Evolutionary conservation across 2,797 vertebrate genomes (phyloP), one percentile per base, ranked within the genome.

Genomic region (Leuciscus waleckii): DNA sequence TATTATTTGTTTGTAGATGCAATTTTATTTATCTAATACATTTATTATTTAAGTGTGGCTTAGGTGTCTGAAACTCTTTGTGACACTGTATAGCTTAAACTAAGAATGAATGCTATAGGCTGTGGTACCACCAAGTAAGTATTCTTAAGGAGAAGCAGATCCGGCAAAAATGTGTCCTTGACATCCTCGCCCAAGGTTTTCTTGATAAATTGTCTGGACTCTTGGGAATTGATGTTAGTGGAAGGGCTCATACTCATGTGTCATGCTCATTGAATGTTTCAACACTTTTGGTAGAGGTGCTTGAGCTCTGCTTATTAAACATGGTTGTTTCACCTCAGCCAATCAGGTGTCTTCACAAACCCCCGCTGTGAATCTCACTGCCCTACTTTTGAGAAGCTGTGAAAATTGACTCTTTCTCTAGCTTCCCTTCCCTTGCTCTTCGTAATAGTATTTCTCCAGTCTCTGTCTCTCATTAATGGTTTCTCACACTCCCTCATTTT

Each of bases 301-400:
- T 61, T 71, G n/a, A 70, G 46, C 37, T 58, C 39, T 63, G 41
- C 32, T 70, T 67, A 81, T 88, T 85, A 80, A 65, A 89, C 83
- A 83, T 91, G 87, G 90, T 90, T 89, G 82, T 88, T 82, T 82
- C 71, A 49, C 56, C 80, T 41, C 85, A 89, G 81, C 93, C 92
- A 94, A 93, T 94, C 90, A 90, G 84, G 54, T 78, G n/a, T 39
- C 73, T 90, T 79, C 63, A 85, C 78, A n/a, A 74, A 90, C 77
- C 63, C 21, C 85, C 69, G 79, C 88, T 89, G 92, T 90, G 92
- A 93, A 90, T 87, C 89, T 92, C 77, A 85, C 89, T 94, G 94
- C 88, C 94, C 94, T 95, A 95, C 93, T 95, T 95, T 91, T 88
- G 90, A 93, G 86, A 88, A 82, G 81, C 90, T 90, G 87, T 93